Base-by-base conservation (phyloP, 2,797 vertebrate genomes). In the Coluber constrictor region DNA sequence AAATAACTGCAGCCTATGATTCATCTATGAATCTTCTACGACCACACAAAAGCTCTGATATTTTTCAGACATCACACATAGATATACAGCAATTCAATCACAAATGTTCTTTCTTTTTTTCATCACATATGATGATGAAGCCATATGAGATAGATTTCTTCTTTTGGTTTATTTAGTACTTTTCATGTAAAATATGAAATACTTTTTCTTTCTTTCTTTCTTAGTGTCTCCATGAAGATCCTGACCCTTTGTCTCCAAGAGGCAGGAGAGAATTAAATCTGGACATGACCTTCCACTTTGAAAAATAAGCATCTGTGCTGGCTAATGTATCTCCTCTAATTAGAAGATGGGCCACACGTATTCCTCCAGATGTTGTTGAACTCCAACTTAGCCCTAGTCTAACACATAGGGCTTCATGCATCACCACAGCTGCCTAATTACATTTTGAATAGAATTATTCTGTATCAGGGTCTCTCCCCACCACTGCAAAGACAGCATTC, bases 1-100 rank as follows among this genome's bases (percentile, higher is more conserved):
- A 97, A 97, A 97, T 97, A 96, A 97, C 96, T 95, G 96, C 96
- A 95, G 94, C 92, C 94, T 96, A 47, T 47, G 47, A 47, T 47
- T 43, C 1, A 43, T 97, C 94, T 96, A 96, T 96, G 96, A 95
- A 97, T 97, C 95, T 96, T 96, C 94, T 95, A 93, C 93, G 97
- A 97, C 96, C 97, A 95, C 97, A 96, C 96, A 96, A 93, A 96
- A 93, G 90, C 94, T 96, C 96, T 96, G 96, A 96, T 97, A 97
- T 96, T 95, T 47, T 96, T 95, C 93, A 97, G 95, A 94, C 90
- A 61, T 95, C 95, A 95, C 96, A 95, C 94, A 95, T 95, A 95
- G 96, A 96, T 94, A 96, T 96, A 0, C 95, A 93, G 93, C 93
- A 95, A 97, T 97, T 95, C 95, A 96, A 94, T 97, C 96, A 95